These are phyloP conservation scores for human DNA, from an alignment of 2,113 vertebrate genomes.

Conservation along the genomic window DNA sequence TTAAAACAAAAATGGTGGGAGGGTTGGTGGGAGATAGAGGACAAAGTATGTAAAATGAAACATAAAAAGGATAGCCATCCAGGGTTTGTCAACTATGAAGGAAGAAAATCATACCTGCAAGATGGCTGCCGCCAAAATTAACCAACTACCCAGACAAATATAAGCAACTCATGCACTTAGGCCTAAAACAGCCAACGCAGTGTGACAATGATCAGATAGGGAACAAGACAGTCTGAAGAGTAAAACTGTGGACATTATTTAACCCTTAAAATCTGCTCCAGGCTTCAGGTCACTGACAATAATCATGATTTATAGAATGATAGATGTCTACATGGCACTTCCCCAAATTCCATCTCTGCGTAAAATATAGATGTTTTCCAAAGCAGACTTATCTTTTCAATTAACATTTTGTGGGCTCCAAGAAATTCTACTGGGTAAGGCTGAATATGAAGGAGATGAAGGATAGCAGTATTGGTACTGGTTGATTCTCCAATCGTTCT, in stretches of 20 bases:
- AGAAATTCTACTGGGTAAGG: background rate
- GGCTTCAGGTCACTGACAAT: slow-evolving; percentile 39
- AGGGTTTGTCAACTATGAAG: background rate
- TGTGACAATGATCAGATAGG: background rate
- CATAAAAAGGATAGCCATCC: background rate
- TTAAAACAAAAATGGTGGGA: slow-evolving; percentile 15
- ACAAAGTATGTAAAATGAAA: background rate
- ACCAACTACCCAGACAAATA: background rate
- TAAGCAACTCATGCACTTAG: background rate
- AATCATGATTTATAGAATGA: background rate
- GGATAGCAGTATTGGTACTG: background rate
- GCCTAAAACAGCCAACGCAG: background rate
- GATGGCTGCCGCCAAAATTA: background rate
- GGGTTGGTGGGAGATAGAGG: background rate
- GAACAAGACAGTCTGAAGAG: background rate
- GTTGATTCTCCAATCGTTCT: slow-evolving; percentile 11
- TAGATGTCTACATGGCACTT: background rate
- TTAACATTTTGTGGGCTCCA: background rate
- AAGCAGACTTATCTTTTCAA: slow-evolving; percentile 26
- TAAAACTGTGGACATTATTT: background rate
- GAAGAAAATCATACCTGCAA: background rate
- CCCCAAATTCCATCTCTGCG: background rate
- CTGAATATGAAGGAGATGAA: background rate
- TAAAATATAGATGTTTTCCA: slow-evolving; percentile 47
- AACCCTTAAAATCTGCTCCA: background rate